Evolutionary conservation across 2,113 vertebrate species (phyloP), one percentile per base, ranked within the genome.

Genomic region (Plectropomus leopardus): DNA sequence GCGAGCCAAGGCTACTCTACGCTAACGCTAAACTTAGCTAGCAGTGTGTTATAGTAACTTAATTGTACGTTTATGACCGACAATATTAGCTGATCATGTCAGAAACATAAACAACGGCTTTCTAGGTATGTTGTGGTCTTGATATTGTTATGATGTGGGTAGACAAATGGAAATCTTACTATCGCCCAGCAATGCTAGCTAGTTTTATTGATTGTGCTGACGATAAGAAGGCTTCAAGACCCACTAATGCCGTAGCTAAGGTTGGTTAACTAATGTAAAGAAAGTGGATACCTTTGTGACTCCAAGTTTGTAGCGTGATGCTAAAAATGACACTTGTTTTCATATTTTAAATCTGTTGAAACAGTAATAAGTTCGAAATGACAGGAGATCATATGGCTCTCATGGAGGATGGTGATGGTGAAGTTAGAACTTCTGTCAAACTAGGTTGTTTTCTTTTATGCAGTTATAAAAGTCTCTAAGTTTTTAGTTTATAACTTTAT

Each of bases 11-110:
- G 68, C 75, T 19, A 19, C 54, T 47, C 6, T 11, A 14, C 16
- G 40, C 55, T 15, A 45, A 45, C 28, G 42, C 67, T 54, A 61
- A 45, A 48, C 19, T 10, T 4, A 42, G 68, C 60, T 58, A 64
- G 60, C 54, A 13, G 34, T 19, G 51, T 9, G 26, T 4, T 54
- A 19, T 19, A 66, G 40, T 3, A 17, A 44, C 10, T 30, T 28
- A 11, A 54, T 1, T 55, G 11, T 32, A 7, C 28, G n/a, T 11
- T 24, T 21, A 54, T 42, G 11, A 4, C 10, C 42, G 24, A 8
- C 30, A 40, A 1, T n/a, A 16, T 11, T n/a, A 23, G 9, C 4
- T 68, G 17, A 9, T 15, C 9, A 36, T 60, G 47, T 55, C 13
- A 32, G 9, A 3, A 32, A 9, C 32, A 19, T 28, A 8, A 65